Conservation (phyloP, 2,113 vertebrate species). For the Peucedramus taeniatus region DNA sequence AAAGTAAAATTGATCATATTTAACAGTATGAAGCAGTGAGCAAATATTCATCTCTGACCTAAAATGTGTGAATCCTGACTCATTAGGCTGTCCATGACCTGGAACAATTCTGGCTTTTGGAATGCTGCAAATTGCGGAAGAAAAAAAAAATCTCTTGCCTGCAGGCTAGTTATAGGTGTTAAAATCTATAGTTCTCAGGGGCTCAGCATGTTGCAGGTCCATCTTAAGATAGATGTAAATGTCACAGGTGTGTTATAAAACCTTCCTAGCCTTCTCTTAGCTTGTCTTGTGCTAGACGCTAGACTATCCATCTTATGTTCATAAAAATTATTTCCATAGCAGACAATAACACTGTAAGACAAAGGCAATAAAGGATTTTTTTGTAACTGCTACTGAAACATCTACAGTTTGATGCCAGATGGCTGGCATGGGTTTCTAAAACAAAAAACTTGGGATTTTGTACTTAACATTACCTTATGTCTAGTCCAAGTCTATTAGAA, state of each 20-base stretch:
- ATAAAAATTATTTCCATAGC: not conserved
- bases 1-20: constrained; percentile 8
- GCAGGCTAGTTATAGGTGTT: not conserved
- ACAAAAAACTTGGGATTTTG: not conserved
- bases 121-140: not conserved
- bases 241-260: not conserved
- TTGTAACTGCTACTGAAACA: not conserved
- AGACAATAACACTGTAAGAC: not conserved
- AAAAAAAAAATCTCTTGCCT: not conserved
- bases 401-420: not conserved
- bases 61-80: not conserved
- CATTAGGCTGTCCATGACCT: not conserved
- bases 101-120: constrained; percentile 2
- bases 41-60: not conserved
- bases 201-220: not conserved
- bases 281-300: not conserved
- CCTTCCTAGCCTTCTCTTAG: not conserved
- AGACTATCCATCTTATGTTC: not conserved
- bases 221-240: not conserved
- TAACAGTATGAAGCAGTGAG: constrained; percentile 7
- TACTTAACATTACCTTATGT: not conserved
- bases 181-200: not conserved
- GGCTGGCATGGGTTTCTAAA: not conserved
- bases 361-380: not conserved
- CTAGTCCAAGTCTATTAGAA: not conserved